Evolutionary conservation across 1,140 invertebrate genomes (phyloP).

Genomic region (Pogonomyrmex barbatus): DNA sequence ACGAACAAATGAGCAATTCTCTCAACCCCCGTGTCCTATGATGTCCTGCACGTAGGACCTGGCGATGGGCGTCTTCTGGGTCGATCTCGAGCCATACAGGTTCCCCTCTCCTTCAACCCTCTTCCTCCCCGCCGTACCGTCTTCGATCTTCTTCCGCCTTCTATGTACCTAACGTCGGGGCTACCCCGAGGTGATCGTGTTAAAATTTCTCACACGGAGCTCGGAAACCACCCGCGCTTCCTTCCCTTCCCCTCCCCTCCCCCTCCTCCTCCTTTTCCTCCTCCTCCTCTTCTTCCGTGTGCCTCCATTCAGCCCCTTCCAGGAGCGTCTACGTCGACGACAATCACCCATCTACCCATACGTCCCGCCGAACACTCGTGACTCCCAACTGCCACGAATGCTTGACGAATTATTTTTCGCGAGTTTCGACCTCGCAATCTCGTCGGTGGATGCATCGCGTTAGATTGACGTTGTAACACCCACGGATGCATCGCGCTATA

Average conservation of each 20-base stretch:
- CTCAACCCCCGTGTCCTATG: conserved; percentile 82
- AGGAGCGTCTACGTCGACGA: conserved; percentile 54
- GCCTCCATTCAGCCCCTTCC: conserved; percentile 29
- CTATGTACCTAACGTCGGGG: conserved; percentile 71
- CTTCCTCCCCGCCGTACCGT: conserved; percentile 33
- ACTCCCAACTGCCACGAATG: conserved; percentile 54
- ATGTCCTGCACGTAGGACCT: conserved; percentile 82
- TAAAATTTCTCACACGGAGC: conserved; percentile 81
- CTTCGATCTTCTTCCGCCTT: conserved; percentile 69
- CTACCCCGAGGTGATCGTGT: conserved; percentile 80
- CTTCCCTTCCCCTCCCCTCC: neutral
- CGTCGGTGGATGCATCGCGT: conserved; percentile 33
- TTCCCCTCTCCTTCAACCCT: conserved; percentile 30
- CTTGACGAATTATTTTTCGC: conserved; percentile 75
- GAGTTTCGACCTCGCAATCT: conserved; percentile 46
- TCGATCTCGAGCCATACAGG: conserved; percentile 76
- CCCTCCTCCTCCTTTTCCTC: neutral
- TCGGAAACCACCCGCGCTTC: conserved; percentile 72
- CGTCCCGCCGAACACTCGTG: conserved; percentile 50
- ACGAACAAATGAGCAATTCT: conserved; percentile 84
- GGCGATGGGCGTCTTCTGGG: conserved; percentile 78
- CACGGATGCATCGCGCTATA: conserved; percentile 15
- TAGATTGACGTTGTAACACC: conserved; percentile 31
- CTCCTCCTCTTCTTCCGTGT: neutral
- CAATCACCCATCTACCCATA: conserved; percentile 69